Evolutionary conservation across 2,888 invertebrate species (phyloP), one percentile per base, ranked within the genome.

Genomic region (Adela reaumurella): DNA sequence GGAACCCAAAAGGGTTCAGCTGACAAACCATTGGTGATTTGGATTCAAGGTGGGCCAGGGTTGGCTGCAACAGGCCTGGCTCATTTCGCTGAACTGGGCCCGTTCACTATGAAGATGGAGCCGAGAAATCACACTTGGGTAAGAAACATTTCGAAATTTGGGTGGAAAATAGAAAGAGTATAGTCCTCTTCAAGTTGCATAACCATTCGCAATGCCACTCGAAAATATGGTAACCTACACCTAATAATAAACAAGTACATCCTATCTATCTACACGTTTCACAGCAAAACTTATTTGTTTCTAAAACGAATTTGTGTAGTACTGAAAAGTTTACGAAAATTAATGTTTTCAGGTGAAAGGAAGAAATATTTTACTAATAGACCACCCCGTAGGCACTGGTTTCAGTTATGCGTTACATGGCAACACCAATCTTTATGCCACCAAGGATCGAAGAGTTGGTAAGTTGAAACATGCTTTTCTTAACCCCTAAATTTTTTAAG

Each of bases 11-110:
- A 62, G 2, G 79, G 76, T 3, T 74, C 79, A 64, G 83, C 70
- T 24, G 74, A 77, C 19, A 74, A 76, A 49, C 94, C 94, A 0
- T 66, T 94, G 6, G 77, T 92, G 43, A 86, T 95, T 60, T 94
- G 94, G 94, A 79, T 94, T 17, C 89, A 94, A 82, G 94, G 94
- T 19, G 94, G 94, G 0, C 94, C 94, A 0, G 94, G 84, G 1
- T 84, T 85, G n/a, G 89, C 90, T 0, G 88, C 90, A 2, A 87
- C 87, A n/a, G 90, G 90, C 1, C 87, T 87, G 63, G 94, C 92
- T 14, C 94, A 94, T 64, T 94, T 95, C 63, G 86, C 86, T 54
- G 92, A 93, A 70, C 70, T 93, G 44, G 94, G 94, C 1, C 92
- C 93, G 0, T 62, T 89, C 19, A 84, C 87, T 62, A 72, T 84